Base-by-base conservation (phyloP, 2,888 invertebrate species). In the Ceraclea dissimilis region DNA sequence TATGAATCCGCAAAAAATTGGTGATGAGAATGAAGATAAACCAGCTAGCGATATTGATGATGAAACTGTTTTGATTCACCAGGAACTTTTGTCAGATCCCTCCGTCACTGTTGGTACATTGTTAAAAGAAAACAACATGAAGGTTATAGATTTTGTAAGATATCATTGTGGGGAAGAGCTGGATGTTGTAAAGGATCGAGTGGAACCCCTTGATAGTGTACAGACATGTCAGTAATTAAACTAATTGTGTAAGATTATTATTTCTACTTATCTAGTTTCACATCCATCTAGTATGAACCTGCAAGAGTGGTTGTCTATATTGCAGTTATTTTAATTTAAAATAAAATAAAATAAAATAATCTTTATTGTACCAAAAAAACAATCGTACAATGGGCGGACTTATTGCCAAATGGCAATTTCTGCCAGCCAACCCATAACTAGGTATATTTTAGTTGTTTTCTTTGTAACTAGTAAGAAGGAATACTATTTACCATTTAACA, bases 1-100 rank as follows among this genome's bases (percentile, higher is more conserved):
- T 26, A 85, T 92, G 82, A 87, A 88, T 65, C 93, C 93, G 0
- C 70, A 67, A 34, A 88, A 84, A 73, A 80, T 93, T 59, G 93
- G 92, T 1, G 71, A 80, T 62, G 76, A 79, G 61, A 74, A 75
- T 16, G 72, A 70, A 50, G 88, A 90, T 66, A 71, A 81, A 63
- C 85, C 86, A 6, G 70, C 75, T 0, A 73, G 78, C 61, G 81
- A 85, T 64, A 69, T 79, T 49, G 89, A 91, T 64, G 86, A 91
- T 48, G 94, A 94, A 75, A 80, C 79, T 0, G 83, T 84, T 65
- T 79, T 96, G 60, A 83, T 95, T 57, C 84, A 83, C 70, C 96
- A 97, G 71, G 93, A 94, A 66, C 95, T 87, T 71, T 74, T 96
- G 39, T 70, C 92, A 19, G 90, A 96, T 68, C 83, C 90, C 0